Conservation (phyloP, 1,140 invertebrate species). For the Bombus consobrinus region DNA sequence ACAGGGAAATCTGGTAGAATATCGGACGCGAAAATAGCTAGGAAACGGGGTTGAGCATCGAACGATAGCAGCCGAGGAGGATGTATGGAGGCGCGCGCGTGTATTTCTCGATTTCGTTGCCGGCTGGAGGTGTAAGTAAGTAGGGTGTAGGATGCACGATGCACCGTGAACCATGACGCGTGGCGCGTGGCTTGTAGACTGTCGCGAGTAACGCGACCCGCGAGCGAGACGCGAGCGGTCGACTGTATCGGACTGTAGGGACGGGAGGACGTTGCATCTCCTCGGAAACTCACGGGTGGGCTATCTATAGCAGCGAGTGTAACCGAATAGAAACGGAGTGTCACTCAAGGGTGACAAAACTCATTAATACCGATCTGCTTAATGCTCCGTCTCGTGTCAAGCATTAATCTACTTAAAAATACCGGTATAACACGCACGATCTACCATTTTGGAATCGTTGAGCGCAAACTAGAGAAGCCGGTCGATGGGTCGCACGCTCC, state of each 20-base stretch:
- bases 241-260: constrained; percentile 5
- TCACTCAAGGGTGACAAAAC: constrained; percentile 82
- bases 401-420: constrained; percentile 83
- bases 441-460: constrained; percentile 50
- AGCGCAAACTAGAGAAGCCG: neutral
- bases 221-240: neutral
- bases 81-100: neutral
- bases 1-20: constrained; percentile 49
- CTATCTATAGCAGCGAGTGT: constrained; percentile 81
- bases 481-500: constrained; percentile 23
- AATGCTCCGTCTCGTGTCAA: constrained; percentile 81
- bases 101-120: neutral
- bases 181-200: constrained; percentile 18
- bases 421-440: constrained; percentile 64
- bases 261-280: constrained; percentile 71
- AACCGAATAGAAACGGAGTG: constrained; percentile 80
- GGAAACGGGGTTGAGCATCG: too few relatives aligned
- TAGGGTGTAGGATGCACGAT: neutral
- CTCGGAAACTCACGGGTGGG: constrained; percentile 78
- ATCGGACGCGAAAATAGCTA: neutral
- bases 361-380: constrained; percentile 83
- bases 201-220: constrained; percentile 2
- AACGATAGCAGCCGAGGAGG: neutral
- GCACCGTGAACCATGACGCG: constrained; percentile 23
- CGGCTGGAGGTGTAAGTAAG: too few relatives aligned